phyloP scores from a whole-genome alignment of 2,113 vertebrate species.

The Cochlearius cochlearius region DNA sequence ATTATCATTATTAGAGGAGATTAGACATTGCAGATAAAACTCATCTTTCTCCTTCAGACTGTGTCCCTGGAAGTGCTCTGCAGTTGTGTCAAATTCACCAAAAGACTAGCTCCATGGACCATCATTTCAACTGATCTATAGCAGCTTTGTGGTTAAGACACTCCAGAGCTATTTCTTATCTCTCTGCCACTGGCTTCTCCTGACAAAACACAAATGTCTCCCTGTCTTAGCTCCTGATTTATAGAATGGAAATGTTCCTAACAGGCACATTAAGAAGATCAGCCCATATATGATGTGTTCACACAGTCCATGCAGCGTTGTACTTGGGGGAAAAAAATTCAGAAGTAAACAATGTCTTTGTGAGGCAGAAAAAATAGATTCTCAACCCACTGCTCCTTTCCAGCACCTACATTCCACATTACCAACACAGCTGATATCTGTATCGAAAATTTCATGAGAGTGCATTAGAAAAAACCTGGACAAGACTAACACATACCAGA shows the following conservation, averaged over 20 bases:
- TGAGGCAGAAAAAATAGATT: background rate
- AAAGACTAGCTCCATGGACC: background rate
- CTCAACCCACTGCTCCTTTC: background rate
- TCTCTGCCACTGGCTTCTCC: background rate
- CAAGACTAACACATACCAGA: constrained; percentile 58
- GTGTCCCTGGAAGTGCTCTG: background rate
- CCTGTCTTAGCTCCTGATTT: background rate
- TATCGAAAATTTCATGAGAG: background rate
- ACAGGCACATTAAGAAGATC: background rate
- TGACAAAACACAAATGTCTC: background rate
- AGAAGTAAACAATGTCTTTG: background rate
- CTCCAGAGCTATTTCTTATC: background rate
- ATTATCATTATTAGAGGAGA: background rate
- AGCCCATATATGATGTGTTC: background rate
- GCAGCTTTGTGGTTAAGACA: background rate
- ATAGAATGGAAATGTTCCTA: background rate
- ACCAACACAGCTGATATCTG: background rate
- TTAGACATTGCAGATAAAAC: background rate
- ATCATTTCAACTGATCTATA: background rate
- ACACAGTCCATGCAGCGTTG: background rate
- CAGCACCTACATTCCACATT: background rate
- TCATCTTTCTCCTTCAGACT: background rate
- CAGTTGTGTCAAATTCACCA: background rate
- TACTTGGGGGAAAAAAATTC: fast-evolving
- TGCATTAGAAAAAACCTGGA: constrained; percentile 4